Conservation (phyloP, 2,888 invertebrate species). For the Alloscopus bannaensis region DNA sequence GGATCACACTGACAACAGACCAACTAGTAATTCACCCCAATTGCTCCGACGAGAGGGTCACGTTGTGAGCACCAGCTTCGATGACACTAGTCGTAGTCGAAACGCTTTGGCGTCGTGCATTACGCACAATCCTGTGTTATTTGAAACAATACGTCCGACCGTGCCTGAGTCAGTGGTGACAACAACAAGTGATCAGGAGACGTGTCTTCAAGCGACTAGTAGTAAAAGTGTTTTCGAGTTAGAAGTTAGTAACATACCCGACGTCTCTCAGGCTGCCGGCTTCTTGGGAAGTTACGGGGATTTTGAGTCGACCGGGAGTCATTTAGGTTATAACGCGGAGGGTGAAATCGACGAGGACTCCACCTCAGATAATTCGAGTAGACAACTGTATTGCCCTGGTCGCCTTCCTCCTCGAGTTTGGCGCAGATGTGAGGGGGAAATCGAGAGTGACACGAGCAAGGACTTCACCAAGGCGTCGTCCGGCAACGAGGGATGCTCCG, state of each 20-base stretch:
- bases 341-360: conserved; percentile 49
- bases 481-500: conserved; percentile 50
- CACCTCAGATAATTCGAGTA: conserved; percentile 42
- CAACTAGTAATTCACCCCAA: background rate
- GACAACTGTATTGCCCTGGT: conserved; percentile 25
- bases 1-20: conserved; percentile 32
- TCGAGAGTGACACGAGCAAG: conserved; percentile 61
- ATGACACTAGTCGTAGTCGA: conserved; percentile 37
- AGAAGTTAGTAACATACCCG: background rate
- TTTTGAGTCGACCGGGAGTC: conserved; percentile 46
- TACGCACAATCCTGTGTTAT: conserved; percentile 31
- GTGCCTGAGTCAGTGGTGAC: conserved; percentile 24
- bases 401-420: background rate
- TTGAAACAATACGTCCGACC: conserved; percentile 40
- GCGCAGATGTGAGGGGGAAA: background rate
- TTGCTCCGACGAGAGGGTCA: background rate
- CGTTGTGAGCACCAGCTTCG: conserved; percentile 27
- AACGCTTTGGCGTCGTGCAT: conserved; percentile 61
- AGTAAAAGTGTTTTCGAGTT: conserved; percentile 56
- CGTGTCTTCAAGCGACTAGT: conserved; percentile 5
- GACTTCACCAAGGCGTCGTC: conserved; percentile 50
- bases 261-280: too few relatives aligned
- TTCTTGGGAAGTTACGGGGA: conserved; percentile 27
- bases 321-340: conserved; percentile 44
- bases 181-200: background rate